Evolutionary conservation across 1,140 invertebrate genomes (phyloP), one percentile per base, ranked within the genome.

Genomic region (Diuraphis noxia): DNA sequence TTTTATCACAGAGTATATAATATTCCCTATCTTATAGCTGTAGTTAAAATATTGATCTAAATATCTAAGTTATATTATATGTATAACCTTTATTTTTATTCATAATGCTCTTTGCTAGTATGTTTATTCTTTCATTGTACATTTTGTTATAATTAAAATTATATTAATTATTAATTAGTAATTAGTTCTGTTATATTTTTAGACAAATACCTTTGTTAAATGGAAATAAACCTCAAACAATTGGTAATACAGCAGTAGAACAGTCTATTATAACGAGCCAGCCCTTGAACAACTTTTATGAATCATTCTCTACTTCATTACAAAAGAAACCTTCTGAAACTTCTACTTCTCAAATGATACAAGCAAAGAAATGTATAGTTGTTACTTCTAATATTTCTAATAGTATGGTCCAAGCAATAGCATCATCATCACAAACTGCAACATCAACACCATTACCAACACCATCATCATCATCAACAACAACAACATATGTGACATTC

Each of bases 291-390:
- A 23, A n/a, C 2, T 90, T 23, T 10, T 90, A 90, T 46, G 72
- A 81, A 79, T 10, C 38, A 30, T 90, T 81, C 13, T 91, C 89
- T 36, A 40, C 38, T 91, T 72, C 89, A 25, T 21, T 79, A 10
- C 21, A 36, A 43, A 40, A 21, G 19, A 82, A 9, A 38, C 3
- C 89, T 52, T 49, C 89, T n/a, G 77, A 82, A 30, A 25, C 34
- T 0, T n/a, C 38, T 43, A n/a, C 6, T 49, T 9, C 89, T 30
- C 52, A 81, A 82, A 9, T 8, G 4, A 30, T 38, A 19, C 34
- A 43, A 38, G 21, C 77, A 3, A 90, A 90, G 30, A 17, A 82
- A 30, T 38, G 10, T 25, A 4, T 90, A 7, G 41, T 89, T 43
- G 40, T 40, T 77, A n/a, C 63, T 0, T 0, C 89, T 30, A 17